phyloP scores from a whole-genome alignment of 2,113 vertebrate genomes.

The Phaethon lepturus region DNA sequence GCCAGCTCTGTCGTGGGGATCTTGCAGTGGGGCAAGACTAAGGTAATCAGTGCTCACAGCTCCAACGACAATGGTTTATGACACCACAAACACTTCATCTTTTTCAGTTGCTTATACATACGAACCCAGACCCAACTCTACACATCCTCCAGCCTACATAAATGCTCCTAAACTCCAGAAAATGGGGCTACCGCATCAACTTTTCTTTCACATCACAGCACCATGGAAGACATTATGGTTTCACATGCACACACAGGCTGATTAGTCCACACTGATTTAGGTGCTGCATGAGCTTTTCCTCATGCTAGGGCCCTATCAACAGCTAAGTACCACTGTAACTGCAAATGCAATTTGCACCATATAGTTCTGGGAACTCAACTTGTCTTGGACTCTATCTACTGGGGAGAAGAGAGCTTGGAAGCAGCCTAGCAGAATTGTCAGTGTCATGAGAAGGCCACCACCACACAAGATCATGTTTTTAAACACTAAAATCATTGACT shows the following conservation, averaged over 20 bases:
- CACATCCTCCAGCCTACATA: not conserved
- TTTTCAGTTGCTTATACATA: not conserved
- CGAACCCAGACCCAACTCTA: not conserved
- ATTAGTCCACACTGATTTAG: not conserved
- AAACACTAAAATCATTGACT: not conserved
- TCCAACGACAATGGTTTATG: not conserved
- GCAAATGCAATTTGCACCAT: not conserved
- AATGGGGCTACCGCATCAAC: not conserved
- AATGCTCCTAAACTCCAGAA: not conserved
- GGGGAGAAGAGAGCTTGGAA: not conserved
- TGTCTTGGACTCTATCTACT: not conserved
- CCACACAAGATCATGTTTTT: not conserved
- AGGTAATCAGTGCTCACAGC: not conserved
- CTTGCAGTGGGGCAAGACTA: not conserved
- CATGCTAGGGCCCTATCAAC: not conserved
- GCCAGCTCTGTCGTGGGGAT: not conserved
- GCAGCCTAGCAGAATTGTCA: not conserved
- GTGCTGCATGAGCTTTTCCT: not conserved
- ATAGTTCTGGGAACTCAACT: not conserved
- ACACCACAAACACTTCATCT: not conserved
- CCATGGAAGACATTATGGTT: not conserved
- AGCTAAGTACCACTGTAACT: not conserved
- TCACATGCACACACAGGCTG: not conserved
- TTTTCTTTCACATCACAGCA: not conserved
- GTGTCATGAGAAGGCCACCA: not conserved